Evolutionary conservation across 2,797 vertebrate genomes (phyloP).

Genomic region (Varecia variegata): DNA sequence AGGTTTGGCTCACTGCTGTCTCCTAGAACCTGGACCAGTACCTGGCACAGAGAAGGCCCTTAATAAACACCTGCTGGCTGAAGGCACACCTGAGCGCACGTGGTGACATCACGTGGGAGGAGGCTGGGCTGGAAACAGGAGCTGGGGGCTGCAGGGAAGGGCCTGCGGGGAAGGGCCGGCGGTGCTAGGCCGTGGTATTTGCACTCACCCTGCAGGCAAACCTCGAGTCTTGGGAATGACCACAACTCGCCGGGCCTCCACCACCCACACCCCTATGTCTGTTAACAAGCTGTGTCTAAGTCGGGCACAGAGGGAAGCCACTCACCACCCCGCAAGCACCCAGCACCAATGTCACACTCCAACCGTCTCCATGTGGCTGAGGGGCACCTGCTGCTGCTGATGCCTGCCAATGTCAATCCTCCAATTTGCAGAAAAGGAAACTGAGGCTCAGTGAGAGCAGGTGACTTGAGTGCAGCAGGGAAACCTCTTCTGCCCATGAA

Average conservation of each 20-base stretch:
- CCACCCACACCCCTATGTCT: accelerated
- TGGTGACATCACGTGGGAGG: neutral
- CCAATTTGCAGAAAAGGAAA: neutral
- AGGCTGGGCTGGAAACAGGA: neutral
- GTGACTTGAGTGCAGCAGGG: accelerated
- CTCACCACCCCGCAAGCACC: neutral
- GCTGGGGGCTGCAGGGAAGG: neutral
- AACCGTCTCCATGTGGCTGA: neutral
- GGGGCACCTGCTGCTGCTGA: neutral
- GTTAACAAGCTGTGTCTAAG: neutral
- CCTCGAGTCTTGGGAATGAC: too few species aligned
- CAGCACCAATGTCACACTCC: neutral
- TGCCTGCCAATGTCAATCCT: neutral
- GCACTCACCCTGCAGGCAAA: neutral
- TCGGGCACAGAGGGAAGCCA: neutral
- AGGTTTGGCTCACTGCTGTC: accelerated
- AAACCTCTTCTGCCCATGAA: neutral
- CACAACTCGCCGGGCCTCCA: neutral
- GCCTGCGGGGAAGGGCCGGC: neutral
- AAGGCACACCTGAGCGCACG: accelerated
- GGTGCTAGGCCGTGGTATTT: accelerated
- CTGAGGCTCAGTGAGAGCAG: neutral
- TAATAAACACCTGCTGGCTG: neutral
- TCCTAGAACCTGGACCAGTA: neutral
- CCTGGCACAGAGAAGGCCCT: neutral